These are phyloP conservation scores for Heliconius sara DNA, from an alignment of 2,888 invertebrate genomes.

Conservation along the genomic window DNA sequence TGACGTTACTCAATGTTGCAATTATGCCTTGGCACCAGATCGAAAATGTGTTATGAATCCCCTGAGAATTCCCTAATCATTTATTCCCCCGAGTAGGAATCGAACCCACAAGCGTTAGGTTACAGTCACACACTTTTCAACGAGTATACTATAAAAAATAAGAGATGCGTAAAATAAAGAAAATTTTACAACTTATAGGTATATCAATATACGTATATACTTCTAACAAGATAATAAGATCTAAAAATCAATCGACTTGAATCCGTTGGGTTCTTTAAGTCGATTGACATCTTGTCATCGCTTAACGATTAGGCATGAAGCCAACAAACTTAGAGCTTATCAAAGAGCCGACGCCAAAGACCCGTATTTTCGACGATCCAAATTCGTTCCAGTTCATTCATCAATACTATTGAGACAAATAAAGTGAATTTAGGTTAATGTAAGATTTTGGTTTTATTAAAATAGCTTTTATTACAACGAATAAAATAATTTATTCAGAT, in stretches of 20 bases:
- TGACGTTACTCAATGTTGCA: too few relatives aligned
- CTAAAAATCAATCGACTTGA: constrained; percentile 15
- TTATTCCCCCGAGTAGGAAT: too few relatives aligned
- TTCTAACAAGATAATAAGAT: neutral
- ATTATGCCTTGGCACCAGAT: too few relatives aligned
- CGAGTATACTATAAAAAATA: too few relatives aligned
- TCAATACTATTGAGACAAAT: constrained; percentile 28
- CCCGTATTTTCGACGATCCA: constrained; percentile 31
- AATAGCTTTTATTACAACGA: neutral
- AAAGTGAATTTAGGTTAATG: constrained; percentile 21
- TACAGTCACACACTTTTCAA: neutral
- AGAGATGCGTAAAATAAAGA: neutral
- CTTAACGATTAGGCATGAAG: constrained; percentile 39
- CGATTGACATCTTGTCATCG: constrained; percentile 40
- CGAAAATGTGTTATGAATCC: too few relatives aligned
- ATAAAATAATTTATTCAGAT: neutral
- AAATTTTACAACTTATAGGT: neutral
- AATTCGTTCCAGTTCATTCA: constrained; percentile 28
- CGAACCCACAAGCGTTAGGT: neutral
- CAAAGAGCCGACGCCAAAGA: constrained; percentile 22
- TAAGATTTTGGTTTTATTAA: constrained; percentile 3
- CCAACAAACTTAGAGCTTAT: constrained; percentile 42
- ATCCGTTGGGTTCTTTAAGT: constrained; percentile 16
- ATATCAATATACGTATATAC: too few relatives aligned
- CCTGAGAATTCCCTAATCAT: too few relatives aligned